These are phyloP conservation scores for Arrhamphus sclerolepis DNA, from an alignment of 2,797 vertebrate species.

Conservation along the genomic window DNA sequence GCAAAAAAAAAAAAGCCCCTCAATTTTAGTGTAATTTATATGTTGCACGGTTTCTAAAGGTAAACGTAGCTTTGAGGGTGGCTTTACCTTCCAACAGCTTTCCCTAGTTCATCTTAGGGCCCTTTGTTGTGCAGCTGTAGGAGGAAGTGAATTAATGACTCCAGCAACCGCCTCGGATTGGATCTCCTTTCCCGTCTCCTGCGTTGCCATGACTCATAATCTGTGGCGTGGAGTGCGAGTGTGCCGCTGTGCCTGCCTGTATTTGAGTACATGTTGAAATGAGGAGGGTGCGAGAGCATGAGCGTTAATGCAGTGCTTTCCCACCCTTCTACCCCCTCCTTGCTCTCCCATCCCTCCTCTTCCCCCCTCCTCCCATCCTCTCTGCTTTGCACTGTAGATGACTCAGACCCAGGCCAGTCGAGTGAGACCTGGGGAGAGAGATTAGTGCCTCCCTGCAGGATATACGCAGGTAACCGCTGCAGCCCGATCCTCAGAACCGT, in stretches of 20 bases:
- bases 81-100: constrained; percentile 28
- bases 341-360: constrained; percentile 40
- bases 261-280: constrained; percentile 57
- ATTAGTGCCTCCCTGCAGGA: constrained; percentile 90
- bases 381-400: constrained; percentile 92
- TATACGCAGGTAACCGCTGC: constrained; percentile 88
- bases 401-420: constrained; percentile 90
- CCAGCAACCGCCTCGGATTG: constrained; percentile 32
- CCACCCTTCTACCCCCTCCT: constrained; percentile 75
- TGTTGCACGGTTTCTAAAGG: constrained; percentile 37
- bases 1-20: constrained; percentile 35
- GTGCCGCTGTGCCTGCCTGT: constrained; percentile 62
- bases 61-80: constrained; percentile 31
- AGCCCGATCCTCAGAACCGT: constrained; percentile 59
- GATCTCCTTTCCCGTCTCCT: constrained; percentile 53
- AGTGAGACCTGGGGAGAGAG: constrained; percentile 89
- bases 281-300: constrained; percentile 63
- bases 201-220: constrained; percentile 68
- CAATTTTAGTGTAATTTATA: constrained; percentile 45
- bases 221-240: constrained; percentile 53
- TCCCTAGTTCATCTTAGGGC: constrained; percentile 24
- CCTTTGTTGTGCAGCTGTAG: constrained; percentile 32
- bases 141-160: constrained; percentile 21
- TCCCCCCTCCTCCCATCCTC: constrained; percentile 74
- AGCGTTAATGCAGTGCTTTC: constrained; percentile 84